Conservation (phyloP, 2,797 vertebrate genomes). For the Otolemur crassicaudatus region DNA sequence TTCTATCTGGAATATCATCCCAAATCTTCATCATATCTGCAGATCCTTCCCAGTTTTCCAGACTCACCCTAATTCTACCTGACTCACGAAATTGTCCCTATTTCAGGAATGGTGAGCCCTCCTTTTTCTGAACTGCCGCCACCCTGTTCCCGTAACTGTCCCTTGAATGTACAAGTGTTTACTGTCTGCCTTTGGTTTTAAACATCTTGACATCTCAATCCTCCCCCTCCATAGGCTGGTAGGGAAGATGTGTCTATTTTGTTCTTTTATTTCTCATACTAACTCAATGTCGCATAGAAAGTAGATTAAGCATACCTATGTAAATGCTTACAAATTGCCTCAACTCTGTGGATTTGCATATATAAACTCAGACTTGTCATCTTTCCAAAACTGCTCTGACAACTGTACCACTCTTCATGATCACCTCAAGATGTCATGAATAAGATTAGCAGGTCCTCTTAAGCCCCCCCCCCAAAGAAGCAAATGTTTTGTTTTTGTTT, state of each 20-base stretch:
- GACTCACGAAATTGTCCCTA: neutral
- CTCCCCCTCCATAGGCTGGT: neutral
- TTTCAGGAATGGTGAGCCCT: neutral
- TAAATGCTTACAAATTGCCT: neutral
- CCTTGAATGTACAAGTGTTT: neutral
- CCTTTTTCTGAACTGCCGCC: neutral
- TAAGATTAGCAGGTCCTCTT: neutral
- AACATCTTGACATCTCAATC: constrained; percentile 3
- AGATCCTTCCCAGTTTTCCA: neutral
- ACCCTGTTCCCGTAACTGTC: neutral
- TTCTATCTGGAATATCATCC: neutral
- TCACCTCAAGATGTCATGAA: neutral
- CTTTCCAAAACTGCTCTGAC: neutral
- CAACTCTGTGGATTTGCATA: neutral
- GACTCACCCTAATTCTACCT: too few relatives aligned
- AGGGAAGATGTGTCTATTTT: neutral
- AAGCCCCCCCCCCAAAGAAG: neutral
- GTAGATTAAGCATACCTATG: neutral
- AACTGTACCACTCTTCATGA: neutral
- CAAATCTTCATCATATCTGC: neutral
- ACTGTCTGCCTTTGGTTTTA: neutral
- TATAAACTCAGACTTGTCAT: neutral
- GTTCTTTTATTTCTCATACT: neutral
- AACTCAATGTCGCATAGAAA: neutral
- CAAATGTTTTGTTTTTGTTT: neutral